Evolutionary conservation across 2,797 vertebrate species (phyloP), one percentile per base, ranked within the genome.

Genomic region (Leucoraja ocellata): DNA sequence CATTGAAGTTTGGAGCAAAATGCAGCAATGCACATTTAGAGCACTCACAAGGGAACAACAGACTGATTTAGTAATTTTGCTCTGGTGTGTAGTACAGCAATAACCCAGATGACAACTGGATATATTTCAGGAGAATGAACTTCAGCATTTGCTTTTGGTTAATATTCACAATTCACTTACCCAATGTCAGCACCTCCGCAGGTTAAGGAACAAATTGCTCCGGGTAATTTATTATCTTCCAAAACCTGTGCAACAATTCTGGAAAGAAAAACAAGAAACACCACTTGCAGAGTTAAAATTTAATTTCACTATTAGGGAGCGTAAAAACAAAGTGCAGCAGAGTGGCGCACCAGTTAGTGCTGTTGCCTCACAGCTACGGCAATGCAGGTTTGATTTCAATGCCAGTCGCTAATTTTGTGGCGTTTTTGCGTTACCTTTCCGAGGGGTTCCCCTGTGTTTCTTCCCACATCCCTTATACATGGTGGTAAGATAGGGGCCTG

Each of bases 101-200:
- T 25, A 11, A 32, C 25, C 8, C 68, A 13, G 71, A 78, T 6
- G 32, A 23, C 46, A 10, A 81, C 18, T 11, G 21, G 25, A 54
- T 58, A 32, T 14, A 83, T 54, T 68, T 93, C 5, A 77, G 73
- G 11, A 54, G 32, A 18, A 65, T 78, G 54, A 79, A 16, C 92
- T 36, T 36, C n/a, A 68, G 74, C 14, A 79, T 65, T 61, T 4
- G 77, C 28, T 25, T 39, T 7, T 25, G 63, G 46, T 39, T 32
- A 58, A 14, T 93, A 46, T 1, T 14, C 71, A 32, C 32, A 0
- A 14, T 0, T 54, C 28, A 94, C 96, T 93, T 95, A 98, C 98
- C 99, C 99, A 0, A 99, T 98, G 92, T 99, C 98, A 0, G 98
- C 97, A 0, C 99, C 99, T 11, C 98, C 98, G 21, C 98, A 99